Base-by-base conservation (phyloP, 2,888 invertebrate species). In the Eupelmus urozonus region DNA sequence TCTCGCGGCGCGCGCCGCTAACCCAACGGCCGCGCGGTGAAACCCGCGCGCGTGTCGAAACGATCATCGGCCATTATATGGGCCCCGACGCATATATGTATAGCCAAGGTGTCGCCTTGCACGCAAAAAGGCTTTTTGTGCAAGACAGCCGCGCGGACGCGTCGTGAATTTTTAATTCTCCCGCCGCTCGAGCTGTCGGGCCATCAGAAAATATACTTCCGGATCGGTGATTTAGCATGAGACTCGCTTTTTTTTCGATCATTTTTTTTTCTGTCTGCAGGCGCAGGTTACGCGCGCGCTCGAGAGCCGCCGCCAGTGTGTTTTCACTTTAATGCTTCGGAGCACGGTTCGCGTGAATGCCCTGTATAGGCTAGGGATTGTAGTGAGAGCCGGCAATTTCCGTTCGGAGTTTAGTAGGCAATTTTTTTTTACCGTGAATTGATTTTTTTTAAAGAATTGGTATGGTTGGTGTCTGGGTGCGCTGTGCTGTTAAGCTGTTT, bases 41-140 rank as follows among this genome's bases (percentile, higher is more conserved):
- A 76, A 76, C 55, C 23, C 29, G 49, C 23, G 34, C 20, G 66
- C 69, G 60, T 76, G 62, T 76, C 69, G 76, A 76, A 76, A 76
- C 69, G 53, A 76, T 76, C 76, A 70, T 70, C 69, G 69, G 60
- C 13, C 29, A 62, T 49, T 29, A 55, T 55, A 62, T 18, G 74
- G 66, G 27, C 2, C 23, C 29, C 62, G 25, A 55, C 69, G 45
- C 60, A 53, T 55, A 63, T 29, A 18, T 23, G 45, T 29, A 42
- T 45, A 16, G 29, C 11, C 16, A 45, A 16, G 5, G 34, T 20
- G 42, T 25, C 16, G 42, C 23, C 7, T n/a, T 25, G 16, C 59
- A 20, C 67, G 51, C 67, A 60, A 55, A 51, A 62, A 75, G 60
- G 18, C 53, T 75, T 75, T 76, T 62, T 69, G 69, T 42, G 53